Percentiles rank a stretch among this genome's conserved stretches.
Evolutionary conservation across 2,888 invertebrate species (phyloP).

Genomic region (Mimas tiliae): DNA sequence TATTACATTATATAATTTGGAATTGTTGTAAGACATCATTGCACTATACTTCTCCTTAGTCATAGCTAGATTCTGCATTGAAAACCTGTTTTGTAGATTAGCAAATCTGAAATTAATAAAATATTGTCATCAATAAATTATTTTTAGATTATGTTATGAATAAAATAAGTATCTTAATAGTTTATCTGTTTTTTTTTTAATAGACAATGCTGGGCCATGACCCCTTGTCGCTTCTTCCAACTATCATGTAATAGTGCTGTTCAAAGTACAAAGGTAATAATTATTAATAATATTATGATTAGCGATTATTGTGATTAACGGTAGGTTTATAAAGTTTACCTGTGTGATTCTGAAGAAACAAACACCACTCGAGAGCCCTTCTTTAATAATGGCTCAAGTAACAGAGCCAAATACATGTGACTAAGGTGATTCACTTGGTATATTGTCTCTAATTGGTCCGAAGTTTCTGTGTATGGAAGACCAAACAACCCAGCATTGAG

Average conservation of each 20-base stretch:
- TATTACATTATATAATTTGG: conserved; percentile 94
- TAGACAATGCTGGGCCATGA: too few species aligned
- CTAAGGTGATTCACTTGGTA: conserved; percentile 96
- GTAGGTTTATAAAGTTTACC: conserved; percentile 73
- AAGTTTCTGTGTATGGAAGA: conserved; percentile 88
- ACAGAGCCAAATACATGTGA: conserved; percentile 91
- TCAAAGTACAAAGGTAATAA: too few species aligned
- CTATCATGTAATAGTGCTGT: too few species aligned
- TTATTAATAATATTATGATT: too few species aligned
- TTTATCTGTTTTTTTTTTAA: too few species aligned
- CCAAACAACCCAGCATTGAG: conserved; percentile 94
- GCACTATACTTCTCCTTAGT: conserved; percentile 89
- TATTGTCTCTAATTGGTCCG: conserved; percentile 90
- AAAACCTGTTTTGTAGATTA: conserved; percentile 80
- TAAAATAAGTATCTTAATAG: too few species aligned
- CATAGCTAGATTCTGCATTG: conserved; percentile 87
- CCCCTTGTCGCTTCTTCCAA: too few species aligned
- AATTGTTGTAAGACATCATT: conserved; percentile 95
- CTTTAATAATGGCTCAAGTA: conserved; percentile 88
- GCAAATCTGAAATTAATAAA: conserved; percentile 63
- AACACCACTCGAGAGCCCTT: conserved; percentile 91
- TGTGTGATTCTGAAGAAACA: conserved; percentile 95
- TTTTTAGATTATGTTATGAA: too few species aligned
- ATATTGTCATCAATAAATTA: not conserved
- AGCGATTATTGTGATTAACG: too few species aligned